A percentile compares a stretch with the other conserved stretches of the same genome.
Evolutionary conservation across 2,113 vertebrate genomes (phyloP).

Genomic region (Phasianus colchicus): DNA sequence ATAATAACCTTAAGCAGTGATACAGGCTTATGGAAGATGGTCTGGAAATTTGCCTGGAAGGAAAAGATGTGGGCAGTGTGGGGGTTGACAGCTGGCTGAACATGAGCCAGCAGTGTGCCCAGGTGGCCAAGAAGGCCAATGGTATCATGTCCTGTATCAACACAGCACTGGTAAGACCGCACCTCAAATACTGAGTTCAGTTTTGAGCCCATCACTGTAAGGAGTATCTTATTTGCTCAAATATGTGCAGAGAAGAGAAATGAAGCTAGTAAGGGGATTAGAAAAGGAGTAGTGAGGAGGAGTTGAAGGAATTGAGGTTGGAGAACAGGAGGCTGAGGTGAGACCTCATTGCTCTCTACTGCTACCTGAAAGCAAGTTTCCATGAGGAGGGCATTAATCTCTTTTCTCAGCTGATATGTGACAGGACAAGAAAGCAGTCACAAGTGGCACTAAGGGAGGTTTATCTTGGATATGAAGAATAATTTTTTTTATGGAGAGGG

Average conservation of each 20-base stretch:
- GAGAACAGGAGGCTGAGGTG: background rate
- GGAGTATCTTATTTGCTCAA: background rate
- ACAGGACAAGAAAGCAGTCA: background rate
- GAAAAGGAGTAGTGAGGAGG: background rate
- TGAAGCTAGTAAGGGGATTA: background rate
- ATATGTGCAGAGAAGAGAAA: background rate
- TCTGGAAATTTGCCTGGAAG: background rate
- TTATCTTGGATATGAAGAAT: background rate
- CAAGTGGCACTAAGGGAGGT: background rate
- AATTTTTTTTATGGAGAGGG: background rate
- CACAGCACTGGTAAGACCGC: background rate
- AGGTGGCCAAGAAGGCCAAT: background rate
- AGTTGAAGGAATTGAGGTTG: background rate
- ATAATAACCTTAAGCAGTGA: background rate
- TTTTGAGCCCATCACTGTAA: background rate
- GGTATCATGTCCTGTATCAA: background rate
- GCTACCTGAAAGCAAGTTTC: background rate
- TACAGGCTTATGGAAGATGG: background rate
- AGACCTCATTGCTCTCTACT: background rate
- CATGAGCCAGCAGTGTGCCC: too few relatives aligned
- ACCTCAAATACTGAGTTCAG: background rate
- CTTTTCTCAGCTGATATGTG: background rate
- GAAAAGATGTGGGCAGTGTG: background rate
- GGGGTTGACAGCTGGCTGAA: too few relatives aligned
- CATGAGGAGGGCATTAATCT: background rate